Evolutionary conservation across 2,888 invertebrate species (phyloP), one percentile per base, ranked within the genome.

Genomic region (Pheosia gnoma): DNA sequence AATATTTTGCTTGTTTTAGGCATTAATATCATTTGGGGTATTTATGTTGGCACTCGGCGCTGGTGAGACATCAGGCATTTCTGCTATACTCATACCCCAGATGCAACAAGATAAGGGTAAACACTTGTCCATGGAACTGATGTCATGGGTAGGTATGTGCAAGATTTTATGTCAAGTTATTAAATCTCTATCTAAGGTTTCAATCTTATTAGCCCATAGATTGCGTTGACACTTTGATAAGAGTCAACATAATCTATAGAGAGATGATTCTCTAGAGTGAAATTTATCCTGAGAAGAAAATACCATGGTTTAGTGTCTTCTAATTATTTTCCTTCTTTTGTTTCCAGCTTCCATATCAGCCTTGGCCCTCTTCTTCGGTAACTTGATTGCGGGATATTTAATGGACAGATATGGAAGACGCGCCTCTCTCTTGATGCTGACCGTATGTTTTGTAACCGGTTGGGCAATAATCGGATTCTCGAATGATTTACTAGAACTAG

Each of bases 41-140:
- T 91, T 95, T 63, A 85, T 95, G 76, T 78, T 94, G 47, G 94
- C 95, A 0, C 76, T 95, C 0, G 89, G 94, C 6, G 91, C 94
- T 0, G 96, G 96, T 2, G 94, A 95, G 72, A 95, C 95, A 0
- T 90, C 94, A 0, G 96, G 96, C 0, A 95, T 95, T 75, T 95
- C 95, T 3, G 95, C 96, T 4, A 94, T 95, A 11, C 85, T 96
- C 11, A 89, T 96, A 62, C 95, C 96, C 0, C 96, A 96, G 78
- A 81, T 96, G 37, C 78, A 85, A 66, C 72, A 86, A 54, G 81
- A 73, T 3, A 87, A 90, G 66, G 86, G 89, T 25, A 85, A 83
- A 55, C 81, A 89, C 8, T 87, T 94, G 41, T 91, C 90, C 7
- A 83, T 84, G 9, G 94, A 94, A 72, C 84, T 95, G 82, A 91